Evolutionary conservation across 2,888 invertebrate species (phyloP).

Genomic region (Phlogophora meticulosa): DNA sequence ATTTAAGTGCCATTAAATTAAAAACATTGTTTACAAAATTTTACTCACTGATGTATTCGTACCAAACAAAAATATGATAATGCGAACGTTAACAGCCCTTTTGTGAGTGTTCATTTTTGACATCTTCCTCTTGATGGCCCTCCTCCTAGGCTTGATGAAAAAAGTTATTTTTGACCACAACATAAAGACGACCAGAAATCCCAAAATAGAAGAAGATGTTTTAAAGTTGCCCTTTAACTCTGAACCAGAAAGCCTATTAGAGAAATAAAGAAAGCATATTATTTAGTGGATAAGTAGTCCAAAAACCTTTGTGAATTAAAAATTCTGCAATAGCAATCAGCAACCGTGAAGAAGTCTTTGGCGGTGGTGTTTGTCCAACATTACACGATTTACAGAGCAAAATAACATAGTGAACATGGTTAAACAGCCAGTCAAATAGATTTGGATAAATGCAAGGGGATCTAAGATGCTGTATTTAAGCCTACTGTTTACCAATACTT

Average conservation of each 20-base stretch:
- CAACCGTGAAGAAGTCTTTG: no score
- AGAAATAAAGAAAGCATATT: no score
- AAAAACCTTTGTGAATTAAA: neutral
- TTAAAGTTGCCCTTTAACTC: neutral
- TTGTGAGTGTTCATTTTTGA: slow-evolving; percentile 55
- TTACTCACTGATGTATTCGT: slow-evolving; percentile 31
- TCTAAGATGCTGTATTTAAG: no score
- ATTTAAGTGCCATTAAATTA: slow-evolving; percentile 21
- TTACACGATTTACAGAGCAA: no score
- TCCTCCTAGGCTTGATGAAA: slow-evolving; percentile 60
- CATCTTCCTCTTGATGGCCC: slow-evolving; percentile 39
- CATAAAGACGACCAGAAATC: slow-evolving; percentile 10
- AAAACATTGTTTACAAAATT: slow-evolving; percentile 40
- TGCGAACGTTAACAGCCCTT: slow-evolving; percentile 54
- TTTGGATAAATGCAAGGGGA: no score
- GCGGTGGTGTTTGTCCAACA: no score
- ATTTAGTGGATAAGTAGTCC: no score
- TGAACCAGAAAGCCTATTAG: neutral
- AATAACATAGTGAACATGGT: no score
- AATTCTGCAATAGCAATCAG: neutral
- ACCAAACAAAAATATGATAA: slow-evolving; percentile 59
- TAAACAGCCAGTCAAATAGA: no score
- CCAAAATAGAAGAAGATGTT: neutral
- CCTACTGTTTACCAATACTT: no score
- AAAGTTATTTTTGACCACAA: slow-evolving; percentile 53